Conservation (phyloP, 2,888 invertebrate species). For the Atrina japonica region DNA sequence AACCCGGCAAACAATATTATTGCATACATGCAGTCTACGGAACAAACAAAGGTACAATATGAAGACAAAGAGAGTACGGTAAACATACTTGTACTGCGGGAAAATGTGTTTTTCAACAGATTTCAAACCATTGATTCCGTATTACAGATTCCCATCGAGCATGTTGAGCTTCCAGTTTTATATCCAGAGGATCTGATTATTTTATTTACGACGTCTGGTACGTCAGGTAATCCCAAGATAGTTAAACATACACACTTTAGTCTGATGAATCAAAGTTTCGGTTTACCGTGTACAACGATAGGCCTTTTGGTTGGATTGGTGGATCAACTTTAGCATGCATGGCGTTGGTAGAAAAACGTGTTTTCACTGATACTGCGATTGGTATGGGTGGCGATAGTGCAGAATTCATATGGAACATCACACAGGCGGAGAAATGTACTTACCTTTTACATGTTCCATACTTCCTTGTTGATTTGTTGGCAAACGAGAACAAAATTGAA, state of each 20-base stretch:
- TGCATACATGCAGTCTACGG: not conserved
- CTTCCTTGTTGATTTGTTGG: constrained; percentile 21
- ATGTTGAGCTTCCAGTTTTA: constrained; percentile 12
- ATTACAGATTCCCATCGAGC: not conserved
- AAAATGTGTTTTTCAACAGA: constrained; percentile 3
- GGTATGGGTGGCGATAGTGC: constrained; percentile 3
- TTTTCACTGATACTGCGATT: constrained; percentile 18
- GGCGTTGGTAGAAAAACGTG: constrained; percentile 5
- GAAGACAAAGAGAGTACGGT: not conserved
- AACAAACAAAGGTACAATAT: not conserved
- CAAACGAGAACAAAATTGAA: not conserved
- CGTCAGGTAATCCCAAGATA: constrained; percentile 29
- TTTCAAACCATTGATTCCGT: constrained; percentile 7
- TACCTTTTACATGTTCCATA: constrained; percentile 23
- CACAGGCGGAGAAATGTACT: constrained; percentile 15
- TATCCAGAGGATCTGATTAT: constrained; percentile 29
- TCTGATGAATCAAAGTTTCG: not conserved
- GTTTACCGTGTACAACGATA: constrained; percentile 10
- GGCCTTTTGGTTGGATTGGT: constrained; percentile 27
- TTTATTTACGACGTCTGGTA: constrained; percentile 28
- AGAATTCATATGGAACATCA: constrained; percentile 15
- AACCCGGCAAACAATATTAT: constrained; percentile 11
- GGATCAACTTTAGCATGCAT: constrained; percentile 19
- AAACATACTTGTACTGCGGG: constrained; percentile 3
- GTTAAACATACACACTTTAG: constrained; percentile 28